Base-by-base conservation (phyloP, 2,888 invertebrate species). In the Gerosis bhagava region DNA sequence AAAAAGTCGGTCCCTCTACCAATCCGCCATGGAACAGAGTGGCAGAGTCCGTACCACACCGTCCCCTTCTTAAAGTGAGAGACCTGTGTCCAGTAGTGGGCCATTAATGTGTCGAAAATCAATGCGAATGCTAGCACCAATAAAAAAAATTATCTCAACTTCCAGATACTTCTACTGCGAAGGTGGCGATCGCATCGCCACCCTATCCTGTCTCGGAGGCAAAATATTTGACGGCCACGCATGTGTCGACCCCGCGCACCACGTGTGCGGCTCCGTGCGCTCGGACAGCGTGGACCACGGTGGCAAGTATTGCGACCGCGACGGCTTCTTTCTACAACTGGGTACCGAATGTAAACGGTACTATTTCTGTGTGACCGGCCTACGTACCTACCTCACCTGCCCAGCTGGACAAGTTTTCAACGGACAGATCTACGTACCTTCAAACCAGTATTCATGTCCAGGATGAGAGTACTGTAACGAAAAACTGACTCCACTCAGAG, bases 141-240 rank as follows among this genome's bases (percentile, higher is more conserved):
- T n/a, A n/a, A n/a, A n/a, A n/a, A n/a, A n/a, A n/a, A n/a, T n/a
- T n/a, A n/a, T n/a, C n/a, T n/a, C n/a, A n/a, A n/a, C n/a, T 71
- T 77, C 53, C 65, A 87, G 88, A 59, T 92, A 92, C 65, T 90
- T 90, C 62, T 92, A 89, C 72, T 92, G 92, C 69, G 83, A 90
- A 53, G 86, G 89, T 22, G 88, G 87, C 1, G 90, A 91, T 57
- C 83, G 90, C 11, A 70, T 91, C 10, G 87, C 89, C 1, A 90
- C 91, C 1, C 63, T 91, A 2, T 89, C 90, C 0, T 92, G 92
- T 50, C 80, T 88, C 8, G 90, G 88, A 7, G 90, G 84, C 16
- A 90, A 91, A 62, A 82, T 90, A 39, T 92, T 91, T 69, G 90
- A 92, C 73, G 91, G 91, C 0, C 83, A 86, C 37, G 82, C 90